phyloP scores from a whole-genome alignment of 2,797 vertebrate genomes.

The Enteromius trimaculatus region DNA sequence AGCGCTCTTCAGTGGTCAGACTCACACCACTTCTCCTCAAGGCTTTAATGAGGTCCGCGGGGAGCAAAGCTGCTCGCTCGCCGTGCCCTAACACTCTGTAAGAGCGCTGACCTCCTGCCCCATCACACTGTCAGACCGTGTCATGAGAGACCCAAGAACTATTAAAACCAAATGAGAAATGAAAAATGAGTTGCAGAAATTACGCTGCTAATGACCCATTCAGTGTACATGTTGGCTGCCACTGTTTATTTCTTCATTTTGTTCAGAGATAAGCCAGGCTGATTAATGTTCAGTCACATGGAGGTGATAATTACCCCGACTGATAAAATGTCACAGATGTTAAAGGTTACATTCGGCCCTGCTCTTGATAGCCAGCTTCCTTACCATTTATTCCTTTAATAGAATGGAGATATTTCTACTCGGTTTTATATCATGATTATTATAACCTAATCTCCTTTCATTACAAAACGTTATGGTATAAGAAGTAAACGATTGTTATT shows the following conservation, averaged over 20 bases:
- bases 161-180: constrained; percentile 41
- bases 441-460: not conserved
- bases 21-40: constrained; percentile 41
- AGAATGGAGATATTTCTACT: not conserved
- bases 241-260: constrained; percentile 29
- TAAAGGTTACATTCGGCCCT: constrained; percentile 32
- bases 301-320: constrained; percentile 17
- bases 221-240: constrained; percentile 19
- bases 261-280: constrained; percentile 28
- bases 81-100: constrained; percentile 22
- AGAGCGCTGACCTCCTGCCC: constrained; percentile 36
- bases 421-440: not conserved
- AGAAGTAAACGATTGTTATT: not conserved
- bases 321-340: constrained; percentile 26
- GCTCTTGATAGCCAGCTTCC: not conserved
- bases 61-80: constrained; percentile 28
- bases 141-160: constrained; percentile 26
- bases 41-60: constrained; percentile 53
- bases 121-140: not conserved
- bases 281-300: constrained; percentile 41
- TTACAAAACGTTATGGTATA: not conserved
- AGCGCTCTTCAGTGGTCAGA: constrained; percentile 31
- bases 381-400: constrained; percentile 5
- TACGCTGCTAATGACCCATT: constrained; percentile 9
- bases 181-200: constrained; percentile 24